Evolutionary conservation across 2,797 vertebrate genomes (phyloP).

Genomic region (Ptychadena robeensis): DNA sequence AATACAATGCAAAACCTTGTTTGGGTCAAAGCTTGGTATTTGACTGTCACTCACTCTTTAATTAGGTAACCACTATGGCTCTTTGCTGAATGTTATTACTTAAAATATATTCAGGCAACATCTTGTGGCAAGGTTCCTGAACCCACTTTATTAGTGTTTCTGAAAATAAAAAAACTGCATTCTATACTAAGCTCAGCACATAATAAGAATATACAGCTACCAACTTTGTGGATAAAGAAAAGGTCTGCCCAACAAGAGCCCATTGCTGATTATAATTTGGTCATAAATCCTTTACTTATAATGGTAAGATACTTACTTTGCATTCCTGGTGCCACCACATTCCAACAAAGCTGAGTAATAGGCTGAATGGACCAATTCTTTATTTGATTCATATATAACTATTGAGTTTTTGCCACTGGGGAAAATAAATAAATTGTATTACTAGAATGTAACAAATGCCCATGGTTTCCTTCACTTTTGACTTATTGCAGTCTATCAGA

Average conservation of each 20-base stretch:
- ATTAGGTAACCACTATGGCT: slow-evolving; percentile 15
- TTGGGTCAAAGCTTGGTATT: slow-evolving; percentile 18
- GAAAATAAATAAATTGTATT: too few relatives aligned
- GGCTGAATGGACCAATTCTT: neutral
- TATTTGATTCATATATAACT: too few relatives aligned
- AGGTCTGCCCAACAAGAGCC: neutral
- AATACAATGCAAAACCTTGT: slow-evolving; percentile 32
- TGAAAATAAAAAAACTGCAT: neutral
- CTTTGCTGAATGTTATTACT: slow-evolving; percentile 22
- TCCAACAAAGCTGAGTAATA: neutral
- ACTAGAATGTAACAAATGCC: too few relatives aligned
- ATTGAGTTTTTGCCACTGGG: too few relatives aligned
- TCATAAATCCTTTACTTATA: neutral
- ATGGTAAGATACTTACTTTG: neutral
- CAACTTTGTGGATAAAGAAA: neutral
- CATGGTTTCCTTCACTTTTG: too few relatives aligned
- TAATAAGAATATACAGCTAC: neutral
- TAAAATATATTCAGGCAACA: slow-evolving; percentile 16
- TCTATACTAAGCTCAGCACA: neutral
- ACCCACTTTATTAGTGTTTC: neutral
- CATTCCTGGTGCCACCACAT: neutral
- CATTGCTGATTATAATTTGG: neutral
- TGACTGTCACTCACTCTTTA: slow-evolving; percentile 24
- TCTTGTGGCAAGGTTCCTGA: neutral
- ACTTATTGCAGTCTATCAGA: too few relatives aligned